Evolutionary conservation across 1,140 invertebrate species (phyloP).

Genomic region (Drosophila pseudoobscura): DNA sequence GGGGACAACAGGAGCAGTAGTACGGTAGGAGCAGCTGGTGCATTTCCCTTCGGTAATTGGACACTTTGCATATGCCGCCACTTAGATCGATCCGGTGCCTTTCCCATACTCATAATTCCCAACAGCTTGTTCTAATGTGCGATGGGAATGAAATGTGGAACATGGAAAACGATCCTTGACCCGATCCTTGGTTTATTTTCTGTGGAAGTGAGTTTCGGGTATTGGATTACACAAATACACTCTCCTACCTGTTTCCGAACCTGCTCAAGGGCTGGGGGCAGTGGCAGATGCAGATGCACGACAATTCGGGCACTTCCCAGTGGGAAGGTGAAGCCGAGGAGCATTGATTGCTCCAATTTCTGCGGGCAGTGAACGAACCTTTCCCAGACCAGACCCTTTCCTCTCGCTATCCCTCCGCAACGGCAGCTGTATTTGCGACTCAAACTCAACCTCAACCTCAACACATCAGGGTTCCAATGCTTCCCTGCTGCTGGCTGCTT

Average conservation of each 20-base stretch:
- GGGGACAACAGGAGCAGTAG: no score
- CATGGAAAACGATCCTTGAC: constrained; percentile 38
- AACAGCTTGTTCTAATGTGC: constrained; percentile 72
- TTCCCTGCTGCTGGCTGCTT: constrained; percentile 21
- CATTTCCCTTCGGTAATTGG: constrained; percentile 64
- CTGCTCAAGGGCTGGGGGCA: constrained; percentile 36
- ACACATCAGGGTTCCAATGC: constrained; percentile 32
- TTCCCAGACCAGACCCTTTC: constrained; percentile 6
- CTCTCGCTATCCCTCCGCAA: background rate
- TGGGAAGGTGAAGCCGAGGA: constrained; percentile 13
- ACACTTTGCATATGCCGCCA: constrained; percentile 71
- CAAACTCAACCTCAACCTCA: constrained; percentile 13
- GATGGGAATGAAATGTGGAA: constrained; percentile 53
- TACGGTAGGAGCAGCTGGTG: constrained; percentile 55
- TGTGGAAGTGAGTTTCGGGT: constrained; percentile 53
- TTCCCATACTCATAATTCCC: constrained; percentile 55
- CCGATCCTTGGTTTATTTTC: constrained; percentile 40
- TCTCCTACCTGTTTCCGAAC: constrained; percentile 60
- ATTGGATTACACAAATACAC: constrained; percentile 43
- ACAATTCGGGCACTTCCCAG: constrained; percentile 41
- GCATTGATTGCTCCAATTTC: constrained; percentile 72
- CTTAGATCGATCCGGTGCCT: constrained; percentile 51
- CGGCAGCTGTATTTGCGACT: constrained; percentile 69
- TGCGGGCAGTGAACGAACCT: constrained; percentile 55
- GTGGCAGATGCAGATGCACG: constrained; percentile 50